These are phyloP conservation scores for Dascyllus trimaculatus DNA, from an alignment of 2,113 vertebrate genomes.

Conservation along the genomic window DNA sequence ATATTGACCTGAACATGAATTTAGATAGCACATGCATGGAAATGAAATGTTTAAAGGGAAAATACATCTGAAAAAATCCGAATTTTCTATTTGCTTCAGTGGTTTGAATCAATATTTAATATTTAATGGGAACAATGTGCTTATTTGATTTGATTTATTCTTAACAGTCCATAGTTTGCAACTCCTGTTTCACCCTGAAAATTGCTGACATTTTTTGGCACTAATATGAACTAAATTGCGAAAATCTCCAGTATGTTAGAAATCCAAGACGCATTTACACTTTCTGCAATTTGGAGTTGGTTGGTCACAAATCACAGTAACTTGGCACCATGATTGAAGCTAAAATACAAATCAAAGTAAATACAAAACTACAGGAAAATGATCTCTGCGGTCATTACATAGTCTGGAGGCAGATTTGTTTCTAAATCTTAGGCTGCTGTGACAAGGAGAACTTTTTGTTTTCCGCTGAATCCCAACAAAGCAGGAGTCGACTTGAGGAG, in stretches of 20 bases:
- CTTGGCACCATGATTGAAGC: neutral
- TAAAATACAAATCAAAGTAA: neutral
- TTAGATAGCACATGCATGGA: conserved; percentile 78
- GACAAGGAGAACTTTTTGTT: neutral
- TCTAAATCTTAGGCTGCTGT: neutral
- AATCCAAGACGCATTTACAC: conserved; percentile 1
- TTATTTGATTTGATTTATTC: conserved; percentile 51
- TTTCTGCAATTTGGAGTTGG: neutral
- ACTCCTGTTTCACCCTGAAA: neutral
- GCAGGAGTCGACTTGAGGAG: neutral
- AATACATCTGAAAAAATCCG: conserved; percentile 14
- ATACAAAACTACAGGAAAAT: neutral
- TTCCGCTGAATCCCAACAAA: conserved; percentile 8
- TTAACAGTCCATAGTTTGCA: neutral
- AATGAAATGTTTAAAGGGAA: conserved; percentile 66
- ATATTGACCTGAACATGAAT: conserved; percentile 69
- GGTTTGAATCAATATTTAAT: conserved; percentile 64
- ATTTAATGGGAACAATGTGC: conserved; percentile 41
- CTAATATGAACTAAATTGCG: conserved; percentile 4
- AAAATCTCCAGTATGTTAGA: conserved; percentile 8
- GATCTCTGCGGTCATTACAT: conserved; percentile 10
- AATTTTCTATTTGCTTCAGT: conserved; percentile 41
- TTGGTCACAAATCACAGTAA: conserved; percentile 21
- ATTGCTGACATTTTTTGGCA: conserved; percentile 19
- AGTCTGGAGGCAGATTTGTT: neutral